These are phyloP conservation scores for Troglohyphantes excavatus DNA, from an alignment of 2,888 invertebrate species.

Conservation along the genomic window DNA sequence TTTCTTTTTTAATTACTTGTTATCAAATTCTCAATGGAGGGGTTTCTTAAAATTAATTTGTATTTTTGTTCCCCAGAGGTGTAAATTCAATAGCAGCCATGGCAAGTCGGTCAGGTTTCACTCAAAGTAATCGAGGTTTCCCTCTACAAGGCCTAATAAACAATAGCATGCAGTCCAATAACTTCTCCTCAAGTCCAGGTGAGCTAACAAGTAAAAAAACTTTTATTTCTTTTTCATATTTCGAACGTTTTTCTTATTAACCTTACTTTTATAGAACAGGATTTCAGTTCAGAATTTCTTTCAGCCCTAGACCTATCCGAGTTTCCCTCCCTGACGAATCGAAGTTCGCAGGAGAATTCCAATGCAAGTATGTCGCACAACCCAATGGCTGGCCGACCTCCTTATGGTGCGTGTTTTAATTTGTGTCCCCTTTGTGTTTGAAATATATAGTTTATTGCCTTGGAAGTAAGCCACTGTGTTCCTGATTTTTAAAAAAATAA, in stretches of 20 bases:
- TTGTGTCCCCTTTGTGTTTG: background rate
- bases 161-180: constrained; percentile 69
- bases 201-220: constrained; percentile 14
- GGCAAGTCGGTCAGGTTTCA: constrained; percentile 64
- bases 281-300: background rate
- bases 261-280: background rate
- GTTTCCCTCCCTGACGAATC: constrained; percentile 94
- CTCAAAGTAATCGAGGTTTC: constrained; percentile 69
- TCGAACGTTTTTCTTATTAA: background rate
- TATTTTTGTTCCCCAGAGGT: constrained; percentile 37
- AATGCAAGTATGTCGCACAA: constrained; percentile 79
- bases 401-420: constrained; percentile 88
- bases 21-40: too few species aligned
- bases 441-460: background rate
- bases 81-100: constrained; percentile 69
- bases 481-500: background rate
- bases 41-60: too few species aligned
- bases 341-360: constrained; percentile 82
- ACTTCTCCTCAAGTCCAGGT: constrained; percentile 78
- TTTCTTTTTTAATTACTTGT: too few species aligned
- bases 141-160: constrained; percentile 68
- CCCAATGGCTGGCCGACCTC: constrained; percentile 93
- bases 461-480: background rate
- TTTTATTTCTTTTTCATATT: background rate
- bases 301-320: constrained; percentile 90